Percentiles rank a stretch among this genome's conserved stretches.
Evolutionary conservation across 2,888 invertebrate genomes (phyloP).

Genomic region (Cephus rjabovi): DNA sequence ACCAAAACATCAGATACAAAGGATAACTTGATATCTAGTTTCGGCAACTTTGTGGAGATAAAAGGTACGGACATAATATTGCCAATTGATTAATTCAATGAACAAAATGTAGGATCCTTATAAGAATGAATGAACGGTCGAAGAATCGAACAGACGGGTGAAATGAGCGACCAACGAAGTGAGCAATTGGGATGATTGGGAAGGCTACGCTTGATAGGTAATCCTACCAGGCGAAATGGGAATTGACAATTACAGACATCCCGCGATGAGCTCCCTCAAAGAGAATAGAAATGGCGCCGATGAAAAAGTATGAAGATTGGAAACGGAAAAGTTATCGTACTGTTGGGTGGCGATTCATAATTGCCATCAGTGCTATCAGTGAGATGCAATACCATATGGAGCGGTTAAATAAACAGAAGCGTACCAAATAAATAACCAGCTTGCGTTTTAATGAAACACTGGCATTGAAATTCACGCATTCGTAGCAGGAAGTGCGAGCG

Average conservation of each 20-base stretch:
- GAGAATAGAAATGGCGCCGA: background rate
- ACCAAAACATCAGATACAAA: background rate
- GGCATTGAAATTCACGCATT: slow-evolving; percentile 9
- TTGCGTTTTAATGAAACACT: slow-evolving; percentile 16
- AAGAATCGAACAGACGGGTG: background rate
- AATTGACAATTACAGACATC: background rate
- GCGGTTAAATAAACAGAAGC: slow-evolving; percentile 15
- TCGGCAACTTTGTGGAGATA: background rate
- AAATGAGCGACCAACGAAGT: background rate
- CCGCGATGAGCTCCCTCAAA: background rate
- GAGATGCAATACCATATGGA: background rate
- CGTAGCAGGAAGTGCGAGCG: background rate
- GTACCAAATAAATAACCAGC: slow-evolving; percentile 14
- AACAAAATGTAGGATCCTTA: background rate
- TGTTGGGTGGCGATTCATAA: background rate
- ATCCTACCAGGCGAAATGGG: background rate
- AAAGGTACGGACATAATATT: background rate
- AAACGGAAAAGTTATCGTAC: background rate
- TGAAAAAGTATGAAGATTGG: background rate
- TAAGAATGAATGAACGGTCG: background rate
- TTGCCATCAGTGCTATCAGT: background rate
- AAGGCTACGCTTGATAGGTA: background rate
- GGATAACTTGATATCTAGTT: background rate
- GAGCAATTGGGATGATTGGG: background rate
- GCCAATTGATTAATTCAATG: background rate